These are phyloP conservation scores for Galemys pyrenaicus DNA, from an alignment of 2,113 vertebrate genomes.

Conservation along the genomic window DNA sequence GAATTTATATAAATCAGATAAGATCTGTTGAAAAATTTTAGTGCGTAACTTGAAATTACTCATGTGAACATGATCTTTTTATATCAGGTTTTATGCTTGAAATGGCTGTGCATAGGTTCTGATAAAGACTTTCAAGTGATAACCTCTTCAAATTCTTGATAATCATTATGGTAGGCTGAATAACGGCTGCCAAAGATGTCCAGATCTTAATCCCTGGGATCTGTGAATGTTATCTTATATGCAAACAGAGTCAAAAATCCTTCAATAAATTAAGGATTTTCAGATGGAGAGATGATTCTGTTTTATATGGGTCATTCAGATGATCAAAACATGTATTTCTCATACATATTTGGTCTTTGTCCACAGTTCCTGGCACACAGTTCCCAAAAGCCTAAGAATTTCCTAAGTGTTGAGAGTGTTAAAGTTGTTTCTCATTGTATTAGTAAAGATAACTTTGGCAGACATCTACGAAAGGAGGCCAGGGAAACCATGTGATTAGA, in stretches of 20 bases:
- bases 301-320: neutral
- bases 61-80: neutral
- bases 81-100: conserved; percentile 45
- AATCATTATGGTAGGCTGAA: neutral
- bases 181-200: neutral
- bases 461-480: neutral
- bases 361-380: neutral
- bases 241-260: neutral
- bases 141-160: neutral
- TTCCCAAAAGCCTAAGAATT: neutral
- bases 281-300: conserved; percentile 3
- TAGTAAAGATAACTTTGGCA: neutral
- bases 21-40: conserved; percentile 37
- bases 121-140: conserved; percentile 39
- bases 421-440: neutral
- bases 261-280: conserved; percentile 14
- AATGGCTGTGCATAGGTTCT: conserved; percentile 36
- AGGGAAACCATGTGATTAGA: neutral
- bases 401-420: neutral
- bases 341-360: neutral
- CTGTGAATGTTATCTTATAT: neutral
- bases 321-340: neutral
- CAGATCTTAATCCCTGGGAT: neutral
- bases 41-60: conserved; percentile 42
- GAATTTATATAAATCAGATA: conserved; percentile 18